These are phyloP conservation scores for Sinocyclocheilus rhinocerous DNA, from an alignment of 2,113 vertebrate genomes.

Conservation along the genomic window DNA sequence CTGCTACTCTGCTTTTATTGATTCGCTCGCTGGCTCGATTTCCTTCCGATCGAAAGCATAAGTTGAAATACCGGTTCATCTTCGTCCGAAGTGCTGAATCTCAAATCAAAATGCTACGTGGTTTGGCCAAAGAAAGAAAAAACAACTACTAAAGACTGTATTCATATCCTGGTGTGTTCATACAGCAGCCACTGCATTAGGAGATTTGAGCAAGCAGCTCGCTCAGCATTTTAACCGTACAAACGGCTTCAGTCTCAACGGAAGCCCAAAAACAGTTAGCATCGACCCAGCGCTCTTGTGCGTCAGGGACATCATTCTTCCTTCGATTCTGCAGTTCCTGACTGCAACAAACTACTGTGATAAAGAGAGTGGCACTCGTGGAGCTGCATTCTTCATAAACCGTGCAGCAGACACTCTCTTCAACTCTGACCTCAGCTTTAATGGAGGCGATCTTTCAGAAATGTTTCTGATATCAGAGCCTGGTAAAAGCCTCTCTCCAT, in stretches of 20 bases:
- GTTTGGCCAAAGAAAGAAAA: not conserved
- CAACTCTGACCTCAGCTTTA: conserved; percentile 9
- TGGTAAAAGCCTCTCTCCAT: conserved; percentile 34
- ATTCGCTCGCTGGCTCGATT: conserved; percentile 33
- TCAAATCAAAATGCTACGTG: not conserved
- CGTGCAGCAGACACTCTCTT: conserved; percentile 21
- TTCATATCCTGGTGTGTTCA: not conserved
- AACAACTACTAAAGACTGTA: not conserved
- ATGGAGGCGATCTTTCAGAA: conserved; percentile 16
- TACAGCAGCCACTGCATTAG: not conserved
- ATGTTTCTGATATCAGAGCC: conserved; percentile 32
- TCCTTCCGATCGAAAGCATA: conserved; percentile 18
- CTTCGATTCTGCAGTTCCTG: conserved; percentile 19
- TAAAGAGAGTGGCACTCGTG: not conserved
- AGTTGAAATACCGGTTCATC: not conserved
- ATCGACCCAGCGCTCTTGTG: conserved; percentile 41
- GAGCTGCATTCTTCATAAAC: conserved; percentile 26
- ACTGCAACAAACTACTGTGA: conserved; percentile 12
- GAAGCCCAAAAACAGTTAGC: conserved; percentile 41
- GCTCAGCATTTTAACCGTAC: conserved; percentile 30
- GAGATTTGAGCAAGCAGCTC: not conserved
- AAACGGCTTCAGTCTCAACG: not conserved
- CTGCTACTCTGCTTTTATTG: conserved; percentile 37
- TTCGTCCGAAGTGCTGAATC: not conserved
- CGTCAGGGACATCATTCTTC: conserved; percentile 35